Base-by-base conservation (phyloP, 2,797 vertebrate species). In the Pangasius sanitwongsei region DNA sequence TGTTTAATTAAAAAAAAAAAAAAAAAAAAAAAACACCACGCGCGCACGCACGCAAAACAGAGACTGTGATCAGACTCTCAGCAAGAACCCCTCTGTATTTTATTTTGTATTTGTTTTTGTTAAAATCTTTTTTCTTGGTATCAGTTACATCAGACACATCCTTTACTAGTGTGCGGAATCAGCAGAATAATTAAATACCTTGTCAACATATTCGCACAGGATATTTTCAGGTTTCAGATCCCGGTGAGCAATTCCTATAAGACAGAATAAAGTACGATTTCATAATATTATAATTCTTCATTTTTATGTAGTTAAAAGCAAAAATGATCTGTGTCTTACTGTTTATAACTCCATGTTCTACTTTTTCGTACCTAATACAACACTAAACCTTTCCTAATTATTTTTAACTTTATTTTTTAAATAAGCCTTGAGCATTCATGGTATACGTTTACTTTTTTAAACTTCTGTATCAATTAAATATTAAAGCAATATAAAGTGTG, bases 161-260 rank as follows among this genome's bases (percentile, higher is more conserved):
- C 12, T 6, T 61, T 61, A 82, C 55, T n/a, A 86, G 18, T 28
- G 37, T 70, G 7, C 59, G 12, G 6, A 25, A 78, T 25, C 37
- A 81, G 75, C 41, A 67, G 23, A 67, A 48, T 23, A 78, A 84
- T 28, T 61, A 34, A n/a, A 74, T 94, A 99, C 98, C 95, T 96
- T 97, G 93, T 98, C 97, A 88, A 96, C 96, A 95, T 95, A 97
- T 95, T 99, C 98, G 90, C 98, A 99, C 74, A 99, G 94, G 93
- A 99, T 98, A 93, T 99, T 99, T 94, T 99, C 98, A 90, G 98
- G 97, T 93, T 99, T 99, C 90, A 99, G 95, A 93, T 99, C 98
- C 63, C 98, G 96, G 87, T 99, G 98, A 93, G 98, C 98, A 89
- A 99, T 99, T 92, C 98, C 98, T 99, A 91, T 16, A 88, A 53